Evolutionary conservation across 2,113 vertebrate genomes (phyloP), one percentile per base, ranked within the genome.

Genomic region (Tamias sibiricus): DNA sequence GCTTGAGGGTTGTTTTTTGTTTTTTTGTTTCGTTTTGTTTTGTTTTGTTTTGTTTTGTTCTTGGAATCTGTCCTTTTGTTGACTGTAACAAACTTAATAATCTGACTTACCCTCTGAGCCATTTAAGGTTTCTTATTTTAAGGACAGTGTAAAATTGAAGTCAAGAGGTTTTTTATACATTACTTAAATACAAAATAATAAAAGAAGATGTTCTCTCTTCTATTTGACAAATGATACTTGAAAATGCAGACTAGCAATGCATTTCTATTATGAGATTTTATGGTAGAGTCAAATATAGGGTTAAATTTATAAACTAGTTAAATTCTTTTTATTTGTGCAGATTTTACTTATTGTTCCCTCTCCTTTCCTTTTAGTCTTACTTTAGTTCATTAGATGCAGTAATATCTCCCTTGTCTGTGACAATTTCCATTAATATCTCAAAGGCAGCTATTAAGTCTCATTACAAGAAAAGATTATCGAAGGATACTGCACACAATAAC

Each of bases 401-500:
- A 98, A 98, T 98, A 98, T 98, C 98, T 99, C 98, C 97, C 98
- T 98, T 97, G 98, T 95, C 98, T 99, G 98, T 98, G 98, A 98
- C 98, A 99, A 98, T 99, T 98, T 98, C 98, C 99, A 99, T 99
- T 99, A 99, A 99, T 99, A 99, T 98, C 98, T 98, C 98, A 81
- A 98, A 98, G 96, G 97, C 97, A 99, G 99, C 98, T 99, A 99
- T 99, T 99, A 99, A 99, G 98, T 98, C 98, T 98, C 98, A 99
- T 99, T 99, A 99, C 97, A 96, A 98, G 98, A 95, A 98, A 98
- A 98, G 98, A 98, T 98, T 98, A 98, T 95, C 97, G 98, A 98
- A 98, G 97, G 98, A 98, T 97, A 97, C 98, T 84, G 98, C 92
- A 84, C 97, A 98, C 85, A 97, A 97, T 98, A 98, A 98, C 96